Base-by-base conservation (phyloP, 2,113 vertebrate genomes). In the Sinocyclocheilus anshuiensis region DNA sequence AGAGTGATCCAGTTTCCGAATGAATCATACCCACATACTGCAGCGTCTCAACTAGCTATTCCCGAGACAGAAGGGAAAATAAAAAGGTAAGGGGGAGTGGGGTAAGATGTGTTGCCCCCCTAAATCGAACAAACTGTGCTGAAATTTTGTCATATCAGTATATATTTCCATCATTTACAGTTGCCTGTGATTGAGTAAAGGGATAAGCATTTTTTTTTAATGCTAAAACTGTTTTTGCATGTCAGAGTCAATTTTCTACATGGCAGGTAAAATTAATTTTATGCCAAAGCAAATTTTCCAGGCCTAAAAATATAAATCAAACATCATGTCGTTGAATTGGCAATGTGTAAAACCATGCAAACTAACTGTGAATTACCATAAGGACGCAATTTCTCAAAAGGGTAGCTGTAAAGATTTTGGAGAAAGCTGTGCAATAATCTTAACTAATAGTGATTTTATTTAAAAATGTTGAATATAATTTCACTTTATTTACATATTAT, bases 1-100 rank as follows among this genome's bases (percentile, higher is more conserved):
- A 63, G 61, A 39, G 33, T 81, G 59, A 84, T 74, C 72, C 61
- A 78, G 74, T 61, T 86, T 59, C 36, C 26, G 63, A 76, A 75
- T 59, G 72, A 61, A 29, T 85, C 67, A 36, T 45, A 61, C 50
- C n/a, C 8, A 26, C 29, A 26, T 7, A 11, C 22, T 71, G 36
- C 22, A 5, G 33, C 39, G 15, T 36, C 20, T 79, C 61, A 26
- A 57, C 29, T 20, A 59, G 13, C 24, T n/a, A 53, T 71, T 85
- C 33, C 48, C 9, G 26, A 72, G 48, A 33, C 45, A 29, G 20
- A 50, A 59, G n/a, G 39, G 39, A n/a, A 72, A 81, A 81, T 50
- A 61, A 22, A 86, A 81, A 33, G 4, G 11, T 18, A 20, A 22
- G 24, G 69, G 67, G 20, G 36, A 74, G 20, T 42, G 71, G 48